Percentiles rank a stretch among this genome's conserved stretches.
These are phyloP conservation scores for Hippocampus guttulatus DNA, from an alignment of 2,113 vertebrate genomes.

Conservation along the genomic window DNA sequence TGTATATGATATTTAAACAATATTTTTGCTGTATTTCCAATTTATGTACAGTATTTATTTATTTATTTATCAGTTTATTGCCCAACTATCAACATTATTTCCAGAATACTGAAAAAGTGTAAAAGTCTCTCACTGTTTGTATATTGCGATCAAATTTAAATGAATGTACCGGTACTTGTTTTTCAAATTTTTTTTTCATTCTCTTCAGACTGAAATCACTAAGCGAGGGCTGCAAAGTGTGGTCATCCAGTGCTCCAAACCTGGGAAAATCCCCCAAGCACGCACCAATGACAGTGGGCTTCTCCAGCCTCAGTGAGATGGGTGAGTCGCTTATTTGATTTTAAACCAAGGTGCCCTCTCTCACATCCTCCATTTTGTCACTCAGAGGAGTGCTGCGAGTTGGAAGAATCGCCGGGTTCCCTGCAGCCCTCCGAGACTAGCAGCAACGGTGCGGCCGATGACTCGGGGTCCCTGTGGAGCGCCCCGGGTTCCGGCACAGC, in stretches of 20 bases:
- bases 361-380: not conserved
- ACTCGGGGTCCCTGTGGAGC: constrained; percentile 53
- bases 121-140: not conserved
- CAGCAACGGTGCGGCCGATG: constrained; percentile 69
- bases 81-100: too few species aligned
- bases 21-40: too few species aligned
- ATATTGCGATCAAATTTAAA: not conserved
- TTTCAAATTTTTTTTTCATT: not conserved
- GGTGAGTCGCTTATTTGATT: constrained; percentile 65
- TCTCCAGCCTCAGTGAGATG: constrained; percentile 89
- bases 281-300: constrained; percentile 78
- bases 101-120: not conserved
- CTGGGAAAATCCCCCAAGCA: constrained; percentile 88
- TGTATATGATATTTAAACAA: too few species aligned
- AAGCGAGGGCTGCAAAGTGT: constrained; percentile 82
- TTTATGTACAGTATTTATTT: too few species aligned
- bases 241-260: constrained; percentile 88
- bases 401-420: constrained; percentile 63
- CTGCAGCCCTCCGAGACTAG: constrained; percentile 59
- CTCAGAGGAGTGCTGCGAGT: constrained; percentile 70
- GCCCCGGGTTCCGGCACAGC: constrained; percentile 37
- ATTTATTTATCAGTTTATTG: too few species aligned
- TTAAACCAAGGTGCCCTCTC: too few species aligned
- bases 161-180: not conserved
- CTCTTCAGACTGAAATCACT: constrained; percentile 79